Evolutionary conservation across 2,888 invertebrate species (phyloP).

Genomic region (Ennomos erosarius): DNA sequence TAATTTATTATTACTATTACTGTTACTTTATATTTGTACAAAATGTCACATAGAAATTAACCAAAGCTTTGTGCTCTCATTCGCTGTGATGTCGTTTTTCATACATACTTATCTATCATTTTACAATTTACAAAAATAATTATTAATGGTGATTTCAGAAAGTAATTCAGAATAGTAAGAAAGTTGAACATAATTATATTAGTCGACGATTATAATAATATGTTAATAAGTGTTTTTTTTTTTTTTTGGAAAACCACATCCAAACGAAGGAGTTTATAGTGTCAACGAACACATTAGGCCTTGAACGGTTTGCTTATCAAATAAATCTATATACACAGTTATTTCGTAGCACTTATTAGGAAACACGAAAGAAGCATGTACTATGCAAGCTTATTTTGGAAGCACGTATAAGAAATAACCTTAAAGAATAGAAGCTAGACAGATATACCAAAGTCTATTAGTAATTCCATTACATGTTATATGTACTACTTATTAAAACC

Average conservation of each 20-base stretch:
- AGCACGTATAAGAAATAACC: constrained; percentile 55
- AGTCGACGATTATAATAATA: no score
- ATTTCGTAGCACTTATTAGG: constrained; percentile 50
- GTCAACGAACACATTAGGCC: constrained; percentile 55
- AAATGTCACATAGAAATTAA: constrained; percentile 8
- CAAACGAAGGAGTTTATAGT: constrained; percentile 37
- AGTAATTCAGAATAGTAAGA: constrained; percentile 1
- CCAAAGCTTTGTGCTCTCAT: constrained; percentile 10
- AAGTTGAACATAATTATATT: neutral
- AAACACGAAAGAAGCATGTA: constrained; percentile 54
- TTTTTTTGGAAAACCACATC: constrained; percentile 28
- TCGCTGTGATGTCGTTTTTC: constrained; percentile 17
- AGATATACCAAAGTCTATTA: constrained; percentile 20
- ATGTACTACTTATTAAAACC: neutral
- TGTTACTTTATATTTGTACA: constrained; percentile 16
- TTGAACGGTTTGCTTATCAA: constrained; percentile 47
- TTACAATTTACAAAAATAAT: neutral
- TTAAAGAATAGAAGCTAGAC: constrained; percentile 32
- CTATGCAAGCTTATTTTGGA: constrained; percentile 61
- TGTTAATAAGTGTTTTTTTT: neutral
- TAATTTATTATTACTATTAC: no score
- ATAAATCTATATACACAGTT: constrained; percentile 49
- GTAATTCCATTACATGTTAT: constrained; percentile 12
- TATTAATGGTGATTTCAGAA: no score
- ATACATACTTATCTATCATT: neutral